Percentiles rank a stretch among this genome's conserved stretches.
phyloP scores from a whole-genome alignment of 1,140 invertebrate genomes.

The Pachypeltis micranthus region DNA sequence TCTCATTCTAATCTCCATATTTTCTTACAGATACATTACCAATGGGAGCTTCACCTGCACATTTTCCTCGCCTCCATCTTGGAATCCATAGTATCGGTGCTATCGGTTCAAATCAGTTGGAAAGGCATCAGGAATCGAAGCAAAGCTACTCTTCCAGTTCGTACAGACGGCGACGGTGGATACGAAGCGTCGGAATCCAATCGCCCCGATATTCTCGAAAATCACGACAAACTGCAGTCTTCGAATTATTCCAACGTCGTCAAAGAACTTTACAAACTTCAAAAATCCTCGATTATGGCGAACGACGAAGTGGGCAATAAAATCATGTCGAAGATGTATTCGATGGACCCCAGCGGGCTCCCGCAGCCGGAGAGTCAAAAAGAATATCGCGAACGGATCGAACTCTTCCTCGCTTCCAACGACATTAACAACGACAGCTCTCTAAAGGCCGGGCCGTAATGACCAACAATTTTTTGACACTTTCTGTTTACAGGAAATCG shows the following conservation, averaged over 20 bases:
- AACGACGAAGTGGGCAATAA: constrained; percentile 35
- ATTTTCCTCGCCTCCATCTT: constrained; percentile 45
- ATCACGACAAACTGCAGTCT: constrained; percentile 32
- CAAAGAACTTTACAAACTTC: constrained; percentile 39
- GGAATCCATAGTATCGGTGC: constrained; percentile 44
- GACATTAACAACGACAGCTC: no score
- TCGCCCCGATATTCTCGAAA: constrained; percentile 37
- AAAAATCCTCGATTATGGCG: constrained; percentile 34
- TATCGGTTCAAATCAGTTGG: constrained; percentile 45
- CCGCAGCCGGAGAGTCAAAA: constrained; percentile 37
- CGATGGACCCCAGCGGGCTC: constrained; percentile 29
- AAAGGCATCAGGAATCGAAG: constrained; percentile 47
- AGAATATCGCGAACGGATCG: constrained; percentile 40
- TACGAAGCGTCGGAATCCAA: constrained; percentile 42
- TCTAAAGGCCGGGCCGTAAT: no score
- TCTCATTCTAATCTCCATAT: no score
- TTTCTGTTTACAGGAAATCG: no score
- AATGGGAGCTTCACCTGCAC: constrained; percentile 42
- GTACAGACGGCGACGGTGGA: constrained; percentile 35
- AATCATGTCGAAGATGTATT: constrained; percentile 38
- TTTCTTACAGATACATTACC: not conserved
- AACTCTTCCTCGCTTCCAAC: constrained; percentile 34
- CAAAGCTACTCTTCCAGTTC: constrained; percentile 33
- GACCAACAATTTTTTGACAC: no score
- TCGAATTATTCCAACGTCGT: constrained; percentile 41